phyloP scores from a whole-genome alignment of 2,797 vertebrate species.

The Balearica regulorum region DNA sequence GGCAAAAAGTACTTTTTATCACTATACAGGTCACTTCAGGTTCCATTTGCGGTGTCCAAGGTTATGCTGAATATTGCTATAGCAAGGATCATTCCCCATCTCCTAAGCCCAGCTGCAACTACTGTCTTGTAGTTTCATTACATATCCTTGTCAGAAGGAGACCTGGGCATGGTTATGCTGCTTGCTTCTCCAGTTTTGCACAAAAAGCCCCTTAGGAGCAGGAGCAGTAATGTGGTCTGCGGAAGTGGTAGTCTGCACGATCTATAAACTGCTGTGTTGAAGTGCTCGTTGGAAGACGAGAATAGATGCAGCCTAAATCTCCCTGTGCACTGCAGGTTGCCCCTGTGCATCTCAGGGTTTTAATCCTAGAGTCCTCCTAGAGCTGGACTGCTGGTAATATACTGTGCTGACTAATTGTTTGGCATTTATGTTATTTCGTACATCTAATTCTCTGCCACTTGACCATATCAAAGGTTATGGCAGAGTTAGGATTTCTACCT shows the following conservation, averaged over 20 bases:
- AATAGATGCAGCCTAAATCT: background rate
- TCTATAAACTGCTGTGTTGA: background rate
- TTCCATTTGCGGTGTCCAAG: background rate
- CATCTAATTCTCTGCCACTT: background rate
- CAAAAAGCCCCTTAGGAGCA: background rate
- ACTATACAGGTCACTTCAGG: background rate
- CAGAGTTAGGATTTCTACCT: background rate
- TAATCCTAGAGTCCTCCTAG: background rate
- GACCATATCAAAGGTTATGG: background rate
- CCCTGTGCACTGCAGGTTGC: background rate
- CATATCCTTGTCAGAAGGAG: background rate
- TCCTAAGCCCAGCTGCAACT: background rate
- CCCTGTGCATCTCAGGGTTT: background rate
- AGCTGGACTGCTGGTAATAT: background rate
- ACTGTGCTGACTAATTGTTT: background rate
- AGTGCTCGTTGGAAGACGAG: accelerated
- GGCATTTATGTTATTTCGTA: background rate
- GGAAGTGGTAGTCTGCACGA: background rate
- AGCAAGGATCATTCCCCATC: background rate
- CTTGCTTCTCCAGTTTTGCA: background rate
- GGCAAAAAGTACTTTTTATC: background rate
- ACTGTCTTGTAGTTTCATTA: background rate
- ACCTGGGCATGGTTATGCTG: background rate
- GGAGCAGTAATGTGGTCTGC: background rate
- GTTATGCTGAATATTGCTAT: background rate